These are phyloP conservation scores for Hydrozoanthus tunicans DNA, from an alignment of 64 coral and sea anemone species.

Conservation along the genomic window DNA sequence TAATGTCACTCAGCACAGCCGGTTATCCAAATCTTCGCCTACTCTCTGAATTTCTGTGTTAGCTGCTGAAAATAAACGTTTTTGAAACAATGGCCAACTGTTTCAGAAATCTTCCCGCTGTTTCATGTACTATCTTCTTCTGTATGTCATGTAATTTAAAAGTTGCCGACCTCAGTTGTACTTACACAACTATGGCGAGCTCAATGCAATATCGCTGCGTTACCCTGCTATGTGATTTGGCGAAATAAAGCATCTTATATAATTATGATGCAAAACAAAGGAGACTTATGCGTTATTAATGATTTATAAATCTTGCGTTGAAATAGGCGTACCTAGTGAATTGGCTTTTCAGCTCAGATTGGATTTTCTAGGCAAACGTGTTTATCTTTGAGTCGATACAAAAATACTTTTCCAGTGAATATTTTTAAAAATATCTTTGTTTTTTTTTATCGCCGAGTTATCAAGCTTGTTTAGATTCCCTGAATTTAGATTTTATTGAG, in stretches of 20 bases:
- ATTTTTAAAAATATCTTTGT: background rate
- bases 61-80: slow-evolving; percentile 22
- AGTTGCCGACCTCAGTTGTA: slow-evolving; percentile 33
- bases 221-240: slow-evolving; percentile 16
- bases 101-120: slow-evolving; percentile 29
- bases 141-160: background rate
- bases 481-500: slow-evolving; percentile 60
- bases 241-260: slow-evolving; percentile 63
- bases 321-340: slow-evolving; percentile 22
- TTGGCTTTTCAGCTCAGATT: slow-evolving; percentile 43
- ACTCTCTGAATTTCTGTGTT: background rate
- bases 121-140: background rate
- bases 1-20: background rate
- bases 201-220: slow-evolving; percentile 23
- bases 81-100: slow-evolving; percentile 2
- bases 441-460: background rate
- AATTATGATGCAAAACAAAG: slow-evolving; percentile 58
- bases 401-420: background rate
- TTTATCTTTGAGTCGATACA: background rate
- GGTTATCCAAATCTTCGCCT: background rate
- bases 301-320: slow-evolving; percentile 53
- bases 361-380: background rate
- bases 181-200: slow-evolving; percentile 33
- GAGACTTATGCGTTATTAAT: slow-evolving; percentile 53
- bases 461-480: slow-evolving; percentile 14